These are phyloP conservation scores for Apeltes quadracus DNA, from an alignment of 2,113 vertebrate species.

Conservation along the genomic window DNA sequence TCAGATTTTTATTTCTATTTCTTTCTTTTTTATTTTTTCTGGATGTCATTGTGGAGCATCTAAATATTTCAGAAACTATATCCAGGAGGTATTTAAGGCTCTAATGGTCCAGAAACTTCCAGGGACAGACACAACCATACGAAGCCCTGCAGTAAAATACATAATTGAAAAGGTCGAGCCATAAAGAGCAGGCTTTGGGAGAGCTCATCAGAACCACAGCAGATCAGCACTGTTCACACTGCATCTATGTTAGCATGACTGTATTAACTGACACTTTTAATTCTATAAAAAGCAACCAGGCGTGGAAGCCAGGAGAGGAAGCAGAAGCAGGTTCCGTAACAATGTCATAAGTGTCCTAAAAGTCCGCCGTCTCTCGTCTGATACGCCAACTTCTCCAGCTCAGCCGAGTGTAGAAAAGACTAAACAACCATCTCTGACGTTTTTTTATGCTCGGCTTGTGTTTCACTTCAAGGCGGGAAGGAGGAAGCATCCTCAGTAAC, in stretches of 20 bases:
- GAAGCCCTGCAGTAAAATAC: conserved; percentile 31
- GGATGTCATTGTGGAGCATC: conserved; percentile 21
- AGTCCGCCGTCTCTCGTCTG: not conserved
- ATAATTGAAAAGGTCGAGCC: conserved; percentile 43
- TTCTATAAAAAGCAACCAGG: not conserved
- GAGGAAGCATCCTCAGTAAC: too few species aligned
- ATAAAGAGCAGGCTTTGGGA: conserved; percentile 5
- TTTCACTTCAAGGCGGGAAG: too few species aligned
- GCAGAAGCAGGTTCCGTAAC: not conserved
- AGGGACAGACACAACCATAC: not conserved
- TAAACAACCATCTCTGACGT: too few species aligned
- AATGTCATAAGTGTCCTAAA: not conserved
- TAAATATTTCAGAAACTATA: conserved; percentile 57
- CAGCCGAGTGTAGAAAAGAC: not conserved
- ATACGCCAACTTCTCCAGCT: not conserved
- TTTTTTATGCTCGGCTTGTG: too few species aligned
- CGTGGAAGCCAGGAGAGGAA: not conserved
- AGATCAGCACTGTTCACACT: not conserved
- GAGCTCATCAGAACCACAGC: conserved; percentile 2
- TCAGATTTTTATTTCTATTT: too few species aligned
- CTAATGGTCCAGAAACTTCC: conserved; percentile 14
- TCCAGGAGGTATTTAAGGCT: not conserved
- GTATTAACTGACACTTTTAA: not conserved
- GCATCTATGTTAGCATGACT: not conserved
- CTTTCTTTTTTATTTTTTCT: not conserved